These are phyloP conservation scores for Eriosoma lanigerum DNA, from an alignment of 1,140 invertebrate species.

Conservation along the genomic window DNA sequence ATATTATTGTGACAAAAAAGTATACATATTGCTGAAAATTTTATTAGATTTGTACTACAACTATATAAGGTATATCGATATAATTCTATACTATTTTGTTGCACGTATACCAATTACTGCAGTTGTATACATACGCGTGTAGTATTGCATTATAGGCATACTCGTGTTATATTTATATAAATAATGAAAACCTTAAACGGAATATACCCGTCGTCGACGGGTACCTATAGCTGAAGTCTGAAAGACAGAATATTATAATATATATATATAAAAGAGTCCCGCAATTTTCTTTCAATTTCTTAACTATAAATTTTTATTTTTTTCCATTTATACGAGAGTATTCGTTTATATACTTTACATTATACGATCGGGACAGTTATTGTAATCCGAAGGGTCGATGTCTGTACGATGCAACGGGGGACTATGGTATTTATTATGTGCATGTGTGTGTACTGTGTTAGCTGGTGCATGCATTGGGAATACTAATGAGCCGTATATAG, in stretches of 20 bases:
- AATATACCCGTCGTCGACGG: background rate
- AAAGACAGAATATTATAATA: too few relatives aligned
- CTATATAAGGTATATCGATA: too few relatives aligned
- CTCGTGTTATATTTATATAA: background rate
- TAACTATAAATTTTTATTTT: conserved; percentile 12
- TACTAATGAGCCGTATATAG: conserved; percentile 30
- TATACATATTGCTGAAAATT: too few relatives aligned
- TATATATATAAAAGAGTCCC: background rate
- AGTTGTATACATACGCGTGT: too few relatives aligned
- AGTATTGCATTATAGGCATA: too few relatives aligned
- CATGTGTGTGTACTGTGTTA: conserved; percentile 5
- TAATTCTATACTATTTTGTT: too few relatives aligned
- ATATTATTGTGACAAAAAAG: too few relatives aligned
- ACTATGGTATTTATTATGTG: conserved; percentile 20
- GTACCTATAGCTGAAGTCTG: too few relatives aligned
- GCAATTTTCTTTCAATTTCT: conserved; percentile 41
- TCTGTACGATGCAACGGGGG: background rate
- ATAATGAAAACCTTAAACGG: background rate
- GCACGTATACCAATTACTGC: too few relatives aligned
- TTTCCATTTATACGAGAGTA: background rate
- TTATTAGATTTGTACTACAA: too few relatives aligned
- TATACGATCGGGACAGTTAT: conserved; percentile 34
- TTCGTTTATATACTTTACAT: background rate
- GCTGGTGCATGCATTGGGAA: background rate
- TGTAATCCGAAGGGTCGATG: conserved; percentile 38